A percentile compares a stretch with the other conserved stretches of the same genome.
These are phyloP conservation scores for Desmodus rotundus DNA, from an alignment of 2,113 vertebrate genomes.

Conservation along the genomic window DNA sequence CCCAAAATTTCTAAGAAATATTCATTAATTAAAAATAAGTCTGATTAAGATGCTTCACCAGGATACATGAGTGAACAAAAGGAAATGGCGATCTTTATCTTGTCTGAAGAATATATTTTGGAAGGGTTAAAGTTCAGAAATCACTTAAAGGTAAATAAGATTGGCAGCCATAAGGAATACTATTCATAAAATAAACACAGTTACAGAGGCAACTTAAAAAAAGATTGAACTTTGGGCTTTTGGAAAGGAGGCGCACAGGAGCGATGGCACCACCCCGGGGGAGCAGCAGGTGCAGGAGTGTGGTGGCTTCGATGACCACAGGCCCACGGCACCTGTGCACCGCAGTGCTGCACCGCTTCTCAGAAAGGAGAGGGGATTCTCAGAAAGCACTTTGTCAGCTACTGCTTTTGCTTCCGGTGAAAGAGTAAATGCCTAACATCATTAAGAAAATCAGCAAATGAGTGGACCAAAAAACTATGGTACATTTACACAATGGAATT, in stretches of 20 bases:
- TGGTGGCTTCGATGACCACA: too few species aligned
- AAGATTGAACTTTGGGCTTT: constrained; percentile 78
- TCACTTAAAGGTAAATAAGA: constrained; percentile 83
- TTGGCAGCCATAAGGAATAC: constrained; percentile 80
- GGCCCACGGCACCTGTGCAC: constrained; percentile 59
- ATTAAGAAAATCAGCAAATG: too few species aligned
- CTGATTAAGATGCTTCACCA: constrained; percentile 83
- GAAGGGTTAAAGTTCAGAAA: constrained; percentile 81
- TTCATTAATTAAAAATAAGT: constrained; percentile 83
- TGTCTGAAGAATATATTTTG: constrained; percentile 80
- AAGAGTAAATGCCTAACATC: constrained; percentile 77
- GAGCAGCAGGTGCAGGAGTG: constrained; percentile 65
- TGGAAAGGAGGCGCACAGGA: constrained; percentile 81
- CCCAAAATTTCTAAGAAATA: constrained; percentile 84
- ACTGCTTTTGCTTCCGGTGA: constrained; percentile 75
- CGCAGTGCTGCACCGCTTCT: constrained; percentile 52
- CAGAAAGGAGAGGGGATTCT: constrained; percentile 76
- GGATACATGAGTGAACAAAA: constrained; percentile 82
- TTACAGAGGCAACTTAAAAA: constrained; percentile 82
- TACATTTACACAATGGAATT: too few species aligned
- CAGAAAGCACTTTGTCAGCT: constrained; percentile 77
- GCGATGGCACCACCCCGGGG: constrained; percentile 48
- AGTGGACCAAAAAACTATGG: too few species aligned
- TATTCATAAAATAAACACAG: constrained; percentile 82
- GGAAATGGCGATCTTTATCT: constrained; percentile 81